Conservation (phyloP, 2,797 vertebrate genomes). For the Adrianichthys oophorus region DNA sequence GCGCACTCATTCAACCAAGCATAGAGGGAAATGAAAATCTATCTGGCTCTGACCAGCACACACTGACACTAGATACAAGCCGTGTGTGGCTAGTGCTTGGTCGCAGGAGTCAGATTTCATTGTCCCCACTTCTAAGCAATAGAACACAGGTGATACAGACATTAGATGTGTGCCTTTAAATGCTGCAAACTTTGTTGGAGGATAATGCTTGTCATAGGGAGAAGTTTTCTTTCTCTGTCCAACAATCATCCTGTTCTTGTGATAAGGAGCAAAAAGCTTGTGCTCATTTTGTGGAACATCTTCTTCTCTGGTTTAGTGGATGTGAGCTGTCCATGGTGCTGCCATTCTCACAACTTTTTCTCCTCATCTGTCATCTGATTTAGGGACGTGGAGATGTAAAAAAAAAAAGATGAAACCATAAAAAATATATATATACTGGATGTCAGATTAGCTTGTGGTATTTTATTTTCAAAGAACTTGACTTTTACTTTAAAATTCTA, state of each 20-base stretch:
- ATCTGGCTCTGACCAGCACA: conserved; percentile 28
- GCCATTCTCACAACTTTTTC: neutral
- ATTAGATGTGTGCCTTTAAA: neutral
- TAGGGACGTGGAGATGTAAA: neutral
- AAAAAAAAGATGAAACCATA: neutral
- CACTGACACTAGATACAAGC: conserved; percentile 58
- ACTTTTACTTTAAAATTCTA: no score
- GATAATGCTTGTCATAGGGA: neutral
- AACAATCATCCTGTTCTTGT: neutral
- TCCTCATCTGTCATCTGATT: neutral
- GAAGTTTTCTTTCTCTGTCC: neutral
- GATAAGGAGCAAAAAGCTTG: conserved; percentile 2
- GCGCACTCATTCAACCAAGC: conserved; percentile 34
- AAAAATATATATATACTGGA: no score
- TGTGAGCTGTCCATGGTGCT: conserved; percentile 5
- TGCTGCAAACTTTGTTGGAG: neutral
- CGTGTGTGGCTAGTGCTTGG: conserved; percentile 43
- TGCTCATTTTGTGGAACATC: conserved; percentile 11
- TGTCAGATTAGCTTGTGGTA: no score
- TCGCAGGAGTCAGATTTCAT: conserved; percentile 61
- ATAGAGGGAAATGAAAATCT: conserved; percentile 52
- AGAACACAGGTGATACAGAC: conserved; percentile 21
- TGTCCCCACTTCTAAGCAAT: conserved; percentile 18
- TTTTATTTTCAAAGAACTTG: no score
- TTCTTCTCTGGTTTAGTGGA: conserved; percentile 3